phyloP scores from a whole-genome alignment of 2,797 vertebrate species.

The Karalla daura region DNA sequence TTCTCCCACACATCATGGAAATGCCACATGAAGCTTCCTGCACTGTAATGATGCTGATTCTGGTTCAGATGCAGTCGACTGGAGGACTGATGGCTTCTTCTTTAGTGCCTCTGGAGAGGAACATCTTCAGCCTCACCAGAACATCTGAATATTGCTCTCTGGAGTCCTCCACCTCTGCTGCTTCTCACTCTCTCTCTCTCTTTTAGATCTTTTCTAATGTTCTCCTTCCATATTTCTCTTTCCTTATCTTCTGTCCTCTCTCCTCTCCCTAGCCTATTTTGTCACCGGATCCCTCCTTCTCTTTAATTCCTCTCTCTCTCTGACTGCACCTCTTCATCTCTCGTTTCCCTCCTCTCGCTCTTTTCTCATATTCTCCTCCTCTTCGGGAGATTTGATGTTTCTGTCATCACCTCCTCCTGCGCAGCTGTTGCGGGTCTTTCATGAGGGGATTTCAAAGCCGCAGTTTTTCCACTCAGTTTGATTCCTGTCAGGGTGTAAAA shows the following conservation, averaged over 20 bases:
- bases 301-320: conserved; percentile 6
- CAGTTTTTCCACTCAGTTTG: neutral
- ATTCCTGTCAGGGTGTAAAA: neutral
- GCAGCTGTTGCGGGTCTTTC: neutral
- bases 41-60: neutral
- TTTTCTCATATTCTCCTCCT: neutral
- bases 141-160: too few relatives aligned
- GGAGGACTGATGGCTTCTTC: neutral
- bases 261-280: conserved; percentile 3
- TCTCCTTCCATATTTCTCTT: too few relatives aligned
- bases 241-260: neutral
- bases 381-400: neutral
- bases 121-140: neutral
- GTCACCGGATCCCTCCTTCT: conserved; percentile 10
- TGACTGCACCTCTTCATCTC: neutral
- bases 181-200: too few relatives aligned
- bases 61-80: too few relatives aligned
- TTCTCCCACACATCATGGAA: conserved; percentile 4
- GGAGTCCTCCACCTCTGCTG: too few relatives aligned
- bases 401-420: neutral
- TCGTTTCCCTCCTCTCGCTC: neutral
- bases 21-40: neutral
- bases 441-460: conserved; percentile 3
- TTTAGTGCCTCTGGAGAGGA: neutral
- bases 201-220: too few relatives aligned